Base-by-base conservation (phyloP, 2,113 vertebrate species). In the Petromus typicus region DNA sequence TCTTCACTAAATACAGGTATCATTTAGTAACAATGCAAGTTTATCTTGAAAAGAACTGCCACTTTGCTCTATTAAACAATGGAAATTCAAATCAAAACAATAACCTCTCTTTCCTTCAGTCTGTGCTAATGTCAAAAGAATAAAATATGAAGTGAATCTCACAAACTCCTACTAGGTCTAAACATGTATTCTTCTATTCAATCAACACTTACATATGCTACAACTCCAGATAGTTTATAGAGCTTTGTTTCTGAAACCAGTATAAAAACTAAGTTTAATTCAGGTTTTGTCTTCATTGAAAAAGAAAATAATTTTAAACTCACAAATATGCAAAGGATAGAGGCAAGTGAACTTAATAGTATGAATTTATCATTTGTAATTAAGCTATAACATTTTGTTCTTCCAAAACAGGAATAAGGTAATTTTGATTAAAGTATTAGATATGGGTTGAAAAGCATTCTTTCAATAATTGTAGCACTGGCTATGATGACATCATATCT, bases 1-100 rank as follows among this genome's bases (percentile, higher is more conserved):
- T 95, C 89, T 93, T 69, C 92, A 75, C 6, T 90, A 89, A 92
- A 34, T 85, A 54, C 75, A 76, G 81, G 10, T 69, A 88, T 90
- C 27, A 56, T 86, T 90, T 57, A 48, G 1, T 37, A 27, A 34
- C 16, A 90, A 71, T 25, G 2, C 37, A 57, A 71, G 37, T 71
- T 73, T 56, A 45, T 9, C 4, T 73, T 51, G 23, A 1, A 51
- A n/a, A 37, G 73, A 25, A 7, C 16, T 54, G 9, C 1, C 11
- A 54, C 56, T 85, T 51, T 5, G 27, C 9, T 78, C 22, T 27
- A 25, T 82, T 66, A 61, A 76, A 23, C 37, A 71, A 7, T 3
- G 48, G 25, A 59, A 71, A 4, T 37, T 90, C 11, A 69, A 10
- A 88, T 84, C 10, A 82, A 20, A 89, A 80, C 22, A 9, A 20